These are phyloP conservation scores for Coleophora deauratella DNA, from an alignment of 2,888 invertebrate genomes.

Conservation along the genomic window DNA sequence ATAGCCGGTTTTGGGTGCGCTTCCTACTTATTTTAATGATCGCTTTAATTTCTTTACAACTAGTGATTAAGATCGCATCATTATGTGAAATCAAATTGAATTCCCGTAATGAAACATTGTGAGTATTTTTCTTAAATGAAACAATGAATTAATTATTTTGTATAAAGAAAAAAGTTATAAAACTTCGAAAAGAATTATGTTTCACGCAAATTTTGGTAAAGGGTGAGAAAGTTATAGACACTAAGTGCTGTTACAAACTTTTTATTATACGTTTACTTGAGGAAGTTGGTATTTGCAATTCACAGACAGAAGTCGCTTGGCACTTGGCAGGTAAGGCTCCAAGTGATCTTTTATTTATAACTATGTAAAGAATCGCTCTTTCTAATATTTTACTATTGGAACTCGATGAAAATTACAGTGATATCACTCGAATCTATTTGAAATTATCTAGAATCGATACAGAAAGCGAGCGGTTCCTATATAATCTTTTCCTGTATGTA, in stretches of 20 bases:
- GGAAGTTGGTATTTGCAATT: slow-evolving; percentile 64
- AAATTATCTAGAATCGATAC: no score
- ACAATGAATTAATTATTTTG: no score
- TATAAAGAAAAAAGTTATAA: no score
- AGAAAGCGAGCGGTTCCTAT: no score
- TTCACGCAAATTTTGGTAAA: no score
- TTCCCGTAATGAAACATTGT: slow-evolving; percentile 22
- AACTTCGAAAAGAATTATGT: no score
- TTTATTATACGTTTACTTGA: slow-evolving; percentile 35
- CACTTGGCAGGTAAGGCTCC: slow-evolving; percentile 57
- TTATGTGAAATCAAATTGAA: slow-evolving; percentile 46
- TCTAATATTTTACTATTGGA: slow-evolving; percentile 27
- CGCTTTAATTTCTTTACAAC: slow-evolving; percentile 54
- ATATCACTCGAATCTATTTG: no score
- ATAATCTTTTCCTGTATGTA: no score
- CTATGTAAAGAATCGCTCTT: slow-evolving; percentile 45
- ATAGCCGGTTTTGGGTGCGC: slow-evolving; percentile 47
- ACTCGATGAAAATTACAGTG: slow-evolving; percentile 17
- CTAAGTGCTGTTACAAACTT: slow-evolving; percentile 33
- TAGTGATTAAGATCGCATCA: slow-evolving; percentile 44
- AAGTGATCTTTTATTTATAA: slow-evolving; percentile 72
- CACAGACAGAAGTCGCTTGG: slow-evolving; percentile 56
- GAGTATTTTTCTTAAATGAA: no score
- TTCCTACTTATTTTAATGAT: slow-evolving; percentile 66
- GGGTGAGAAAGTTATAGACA: slow-evolving; percentile 26